Percentiles rank a stretch among this genome's conserved stretches.
These are phyloP conservation scores for Leucopternis melanops DNA, from an alignment of 2,113 vertebrate species.

Conservation along the genomic window DNA sequence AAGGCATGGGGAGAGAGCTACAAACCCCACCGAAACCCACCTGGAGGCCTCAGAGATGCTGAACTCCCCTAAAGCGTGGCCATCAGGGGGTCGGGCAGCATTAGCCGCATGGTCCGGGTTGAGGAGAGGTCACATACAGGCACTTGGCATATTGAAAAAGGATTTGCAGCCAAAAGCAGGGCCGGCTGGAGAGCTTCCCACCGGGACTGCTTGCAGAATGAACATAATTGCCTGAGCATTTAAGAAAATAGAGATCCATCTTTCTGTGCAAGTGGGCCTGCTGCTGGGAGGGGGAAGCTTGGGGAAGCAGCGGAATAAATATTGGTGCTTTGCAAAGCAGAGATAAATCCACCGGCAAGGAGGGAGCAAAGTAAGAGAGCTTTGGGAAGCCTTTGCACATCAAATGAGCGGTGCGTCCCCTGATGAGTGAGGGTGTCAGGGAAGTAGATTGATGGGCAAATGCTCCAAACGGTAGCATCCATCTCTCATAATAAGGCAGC, in stretches of 20 bases:
- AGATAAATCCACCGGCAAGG: neutral
- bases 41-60: neutral
- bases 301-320: neutral
- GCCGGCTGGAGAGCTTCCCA: neutral
- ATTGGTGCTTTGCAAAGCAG: neutral
- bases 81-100: neutral
- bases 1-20: neutral
- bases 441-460: neutral
- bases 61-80: neutral
- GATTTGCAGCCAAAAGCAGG: neutral
- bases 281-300: neutral
- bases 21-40: neutral
- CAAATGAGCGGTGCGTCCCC: neutral
- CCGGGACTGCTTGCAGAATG: neutral
- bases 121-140: neutral
- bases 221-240: neutral
- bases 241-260: conserved; percentile 33
- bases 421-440: neutral
- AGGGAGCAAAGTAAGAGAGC: neutral
- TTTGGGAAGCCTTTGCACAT: neutral
- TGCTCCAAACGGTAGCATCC: conserved; percentile 10
- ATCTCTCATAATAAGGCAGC: conserved; percentile 29
- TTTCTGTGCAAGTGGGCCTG: neutral
- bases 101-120: neutral
- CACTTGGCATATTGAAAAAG: conserved; percentile 15